Evolutionary conservation across 2,888 invertebrate genomes (phyloP).

Genomic region (Pandemis corylana): DNA sequence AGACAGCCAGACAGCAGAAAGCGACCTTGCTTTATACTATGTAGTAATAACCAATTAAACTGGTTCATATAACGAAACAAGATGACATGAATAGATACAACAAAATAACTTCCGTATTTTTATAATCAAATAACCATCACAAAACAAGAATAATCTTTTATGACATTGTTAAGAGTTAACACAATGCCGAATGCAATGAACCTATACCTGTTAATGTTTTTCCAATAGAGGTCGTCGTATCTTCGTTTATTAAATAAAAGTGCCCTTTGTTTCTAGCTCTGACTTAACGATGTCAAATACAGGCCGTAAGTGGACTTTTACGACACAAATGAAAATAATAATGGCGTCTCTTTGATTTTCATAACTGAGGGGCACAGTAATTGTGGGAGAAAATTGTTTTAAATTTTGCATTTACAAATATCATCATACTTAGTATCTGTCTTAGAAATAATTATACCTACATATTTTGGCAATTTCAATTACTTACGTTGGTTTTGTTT

Average conservation of each 20-base stretch:
- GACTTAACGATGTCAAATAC: conserved; percentile 15
- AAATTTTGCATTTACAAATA: too few relatives aligned
- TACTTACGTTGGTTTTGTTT: too few relatives aligned
- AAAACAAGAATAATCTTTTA: neutral
- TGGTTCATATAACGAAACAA: too few relatives aligned
- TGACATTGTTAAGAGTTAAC: neutral
- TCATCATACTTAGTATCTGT: too few relatives aligned
- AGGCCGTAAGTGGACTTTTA: conserved; percentile 1
- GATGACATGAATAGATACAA: neutral
- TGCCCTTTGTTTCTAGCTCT: conserved; percentile 1
- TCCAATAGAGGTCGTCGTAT: conserved; percentile 21
- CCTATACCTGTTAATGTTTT: conserved; percentile 33
- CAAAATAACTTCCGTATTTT: neutral
- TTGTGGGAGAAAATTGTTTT: too few relatives aligned
- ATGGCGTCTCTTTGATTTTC: neutral
- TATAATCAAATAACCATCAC: neutral
- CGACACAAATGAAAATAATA: conserved; percentile 4
- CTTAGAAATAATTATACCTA: too few relatives aligned
- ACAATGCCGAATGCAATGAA: neutral
- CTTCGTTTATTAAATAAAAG: conserved; percentile 19
- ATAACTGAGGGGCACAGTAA: neutral
- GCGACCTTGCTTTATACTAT: too few relatives aligned
- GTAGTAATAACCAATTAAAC: too few relatives aligned
- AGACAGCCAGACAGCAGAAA: too few relatives aligned
- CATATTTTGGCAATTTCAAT: too few relatives aligned